phyloP scores from a whole-genome alignment of 2,113 vertebrate genomes.

The Pachypanchax playfairii region DNA sequence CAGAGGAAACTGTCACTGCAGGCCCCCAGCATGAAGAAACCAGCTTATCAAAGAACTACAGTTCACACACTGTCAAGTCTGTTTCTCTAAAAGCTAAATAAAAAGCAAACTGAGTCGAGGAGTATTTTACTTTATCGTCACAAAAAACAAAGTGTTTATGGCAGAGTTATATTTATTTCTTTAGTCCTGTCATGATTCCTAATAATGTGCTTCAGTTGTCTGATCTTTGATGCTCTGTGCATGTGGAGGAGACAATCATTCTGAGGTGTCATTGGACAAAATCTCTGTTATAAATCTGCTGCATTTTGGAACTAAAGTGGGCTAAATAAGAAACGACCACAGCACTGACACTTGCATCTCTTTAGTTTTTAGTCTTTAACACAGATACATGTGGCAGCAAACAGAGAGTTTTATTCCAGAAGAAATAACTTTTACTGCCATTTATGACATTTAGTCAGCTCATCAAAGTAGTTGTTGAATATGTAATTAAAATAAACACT shows the following conservation, averaged over 20 bases:
- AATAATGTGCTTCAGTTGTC: neutral
- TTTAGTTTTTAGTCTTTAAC: no score
- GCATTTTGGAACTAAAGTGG: neutral
- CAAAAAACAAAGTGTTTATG: neutral
- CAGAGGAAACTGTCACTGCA: slow-evolving; percentile 51
- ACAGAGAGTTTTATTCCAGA: no score
- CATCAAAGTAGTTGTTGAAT: no score
- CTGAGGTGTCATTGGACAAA: neutral
- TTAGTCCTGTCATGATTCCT: no score
- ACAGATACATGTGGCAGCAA: neutral
- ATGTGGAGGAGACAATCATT: neutral
- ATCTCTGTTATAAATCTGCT: neutral
- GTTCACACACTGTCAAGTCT: neutral
- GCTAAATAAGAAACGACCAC: no score
- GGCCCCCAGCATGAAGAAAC: slow-evolving; percentile 38
- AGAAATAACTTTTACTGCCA: no score
- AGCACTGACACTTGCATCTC: no score
- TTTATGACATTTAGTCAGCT: no score
- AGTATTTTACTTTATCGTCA: no score
- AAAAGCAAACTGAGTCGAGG: neutral
- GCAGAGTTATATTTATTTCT: no score
- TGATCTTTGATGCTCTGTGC: neutral
- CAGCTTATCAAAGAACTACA: neutral
- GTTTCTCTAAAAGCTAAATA: neutral
- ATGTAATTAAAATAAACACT: no score